Percentiles rank a stretch among this genome's conserved stretches.
Evolutionary conservation across 2,888 invertebrate genomes (phyloP).

Genomic region (Clostera curtula): DNA sequence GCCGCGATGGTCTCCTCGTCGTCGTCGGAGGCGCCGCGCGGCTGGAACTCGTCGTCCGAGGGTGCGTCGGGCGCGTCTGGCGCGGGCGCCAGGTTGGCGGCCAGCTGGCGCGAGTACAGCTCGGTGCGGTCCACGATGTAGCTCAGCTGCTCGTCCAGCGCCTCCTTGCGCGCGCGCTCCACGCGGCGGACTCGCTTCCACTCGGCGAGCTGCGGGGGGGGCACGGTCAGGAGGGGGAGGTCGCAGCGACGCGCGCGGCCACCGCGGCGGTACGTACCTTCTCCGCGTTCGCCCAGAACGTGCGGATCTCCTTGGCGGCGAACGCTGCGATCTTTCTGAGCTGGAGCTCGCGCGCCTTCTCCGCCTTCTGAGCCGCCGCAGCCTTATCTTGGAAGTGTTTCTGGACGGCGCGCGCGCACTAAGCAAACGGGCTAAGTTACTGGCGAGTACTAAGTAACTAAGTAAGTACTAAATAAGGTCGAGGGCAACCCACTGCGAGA

Average conservation of each 20-base stretch:
- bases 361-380: constrained; percentile 89
- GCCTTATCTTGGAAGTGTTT: constrained; percentile 95
- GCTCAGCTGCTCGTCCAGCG: constrained; percentile 95
- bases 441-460: too few relatives aligned
- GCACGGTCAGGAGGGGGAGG: too few relatives aligned
- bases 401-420: constrained; percentile 92
- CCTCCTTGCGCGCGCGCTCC: constrained; percentile 95
- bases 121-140: constrained; percentile 99
- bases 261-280: constrained; percentile 74
- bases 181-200: constrained; percentile 93
- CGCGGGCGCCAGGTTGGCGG: constrained; percentile 80
- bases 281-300: constrained; percentile 97
- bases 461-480: too few relatives aligned
- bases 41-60: constrained; percentile 86
- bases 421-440: not conserved
- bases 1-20: constrained; percentile 96
- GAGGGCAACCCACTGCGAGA: too few relatives aligned
- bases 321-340: constrained; percentile 90
- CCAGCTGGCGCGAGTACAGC: constrained; percentile 93
- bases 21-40: constrained; percentile 82
- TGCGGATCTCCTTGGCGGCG: constrained; percentile 93
- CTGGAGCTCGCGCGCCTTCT: constrained; percentile 92
- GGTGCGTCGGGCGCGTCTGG: constrained; percentile 37
- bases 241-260: too few relatives aligned
- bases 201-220: constrained; percentile 82